A percentile compares a stretch with the other conserved stretches of the same genome.
Evolutionary conservation across 1,140 invertebrate genomes (phyloP).

Genomic region (Apis mellifera): DNA sequence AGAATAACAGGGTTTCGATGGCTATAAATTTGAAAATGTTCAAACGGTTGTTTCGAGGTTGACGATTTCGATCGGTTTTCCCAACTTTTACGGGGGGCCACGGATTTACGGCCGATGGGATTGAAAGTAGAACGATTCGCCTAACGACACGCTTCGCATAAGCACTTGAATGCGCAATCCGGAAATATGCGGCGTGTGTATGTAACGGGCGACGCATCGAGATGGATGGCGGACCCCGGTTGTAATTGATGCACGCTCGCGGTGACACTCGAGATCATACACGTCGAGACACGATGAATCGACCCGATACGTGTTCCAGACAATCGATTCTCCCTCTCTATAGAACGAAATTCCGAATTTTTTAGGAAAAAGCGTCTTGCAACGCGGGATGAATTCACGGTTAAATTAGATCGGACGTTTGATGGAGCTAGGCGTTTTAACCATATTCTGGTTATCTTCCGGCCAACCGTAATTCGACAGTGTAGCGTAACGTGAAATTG

Average conservation of each 20-base stretch:
- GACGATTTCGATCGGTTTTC: background rate
- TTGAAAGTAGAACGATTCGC: slow-evolving; percentile 38
- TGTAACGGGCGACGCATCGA: slow-evolving; percentile 14
- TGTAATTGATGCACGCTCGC: slow-evolving; percentile 31
- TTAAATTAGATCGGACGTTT: too few relatives aligned
- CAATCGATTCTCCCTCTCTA: background rate
- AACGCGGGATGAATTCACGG: background rate
- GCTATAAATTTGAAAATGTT: slow-evolving; percentile 28
- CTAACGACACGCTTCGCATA: slow-evolving; percentile 31
- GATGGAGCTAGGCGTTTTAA: background rate
- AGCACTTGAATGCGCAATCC: slow-evolving; percentile 17
- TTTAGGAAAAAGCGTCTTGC: background rate
- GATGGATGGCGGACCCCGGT: slow-evolving; percentile 14
- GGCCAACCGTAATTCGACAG: background rate
- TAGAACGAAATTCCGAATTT: background rate
- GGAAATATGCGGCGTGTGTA: slow-evolving; percentile 20
- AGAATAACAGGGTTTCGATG: background rate
- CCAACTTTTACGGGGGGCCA: slow-evolving; percentile 9
- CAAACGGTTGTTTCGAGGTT: background rate
- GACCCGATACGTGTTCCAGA: background rate
- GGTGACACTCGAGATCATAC: slow-evolving; percentile 35
- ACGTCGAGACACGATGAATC: background rate
- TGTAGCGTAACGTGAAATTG: background rate
- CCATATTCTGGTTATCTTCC: background rate
- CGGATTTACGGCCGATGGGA: background rate